Evolutionary conservation across 2,113 vertebrate genomes (phyloP), one percentile per base, ranked within the genome.

Genomic region (Hylia prasina): DNA sequence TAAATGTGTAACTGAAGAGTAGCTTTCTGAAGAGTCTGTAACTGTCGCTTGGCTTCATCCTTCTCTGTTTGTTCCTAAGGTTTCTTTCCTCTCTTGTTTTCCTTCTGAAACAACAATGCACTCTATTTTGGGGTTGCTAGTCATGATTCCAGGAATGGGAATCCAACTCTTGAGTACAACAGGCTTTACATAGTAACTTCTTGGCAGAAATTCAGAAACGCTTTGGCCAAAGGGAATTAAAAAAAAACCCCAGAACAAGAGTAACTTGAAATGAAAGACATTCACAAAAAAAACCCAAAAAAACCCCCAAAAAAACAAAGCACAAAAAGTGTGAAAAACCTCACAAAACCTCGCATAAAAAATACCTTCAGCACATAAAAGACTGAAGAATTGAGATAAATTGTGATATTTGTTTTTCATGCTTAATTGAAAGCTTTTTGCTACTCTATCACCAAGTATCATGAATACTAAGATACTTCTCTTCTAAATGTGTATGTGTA

Each of bases 121-220:
- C 95, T 93, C 95, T 97, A 97, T 97, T 97, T 97, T 95, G 95
- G 96, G 95, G 97, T 97, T 97, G 95, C 95, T 95, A 96, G 95
- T 97, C 96, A 96, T 96, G 96, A 97, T 97, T 97, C 96, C 93
- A 97, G 95, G 92, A 97, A 96, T 94, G 95, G 90, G 96, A 97
- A 96, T 96, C 96, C 95, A 97, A 96, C 85, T 97, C 94, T 95
- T 94, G 94, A 97, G 92, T 93, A 97, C 95, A 97, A 95, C 95
- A 94, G 95, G 95, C 95, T 96, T 97, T 97, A 96, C 97, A 97
- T 96, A 96, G 97, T 96, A 97, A 97, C 93, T 94, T 91, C 93
- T 93, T 97, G 97, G 96, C 96, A 97, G 95, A 92, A 94, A 94
- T 96, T 97, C 97, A 97, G 96, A 97, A 97, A 96, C 93, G 93